phyloP scores from a whole-genome alignment of 2,797 vertebrate species.

The Babyrousa celebensis region DNA sequence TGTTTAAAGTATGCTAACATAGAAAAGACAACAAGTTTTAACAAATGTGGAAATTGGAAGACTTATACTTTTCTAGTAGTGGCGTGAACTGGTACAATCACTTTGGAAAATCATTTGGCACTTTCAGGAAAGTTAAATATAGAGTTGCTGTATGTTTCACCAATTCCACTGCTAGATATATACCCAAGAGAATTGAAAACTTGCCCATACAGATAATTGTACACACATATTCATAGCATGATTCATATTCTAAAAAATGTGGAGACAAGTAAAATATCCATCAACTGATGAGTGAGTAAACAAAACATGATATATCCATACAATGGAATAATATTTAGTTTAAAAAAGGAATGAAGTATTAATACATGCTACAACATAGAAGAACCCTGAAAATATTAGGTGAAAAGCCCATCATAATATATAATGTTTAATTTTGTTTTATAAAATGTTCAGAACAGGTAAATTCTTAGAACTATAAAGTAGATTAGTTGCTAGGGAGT shows the following conservation, averaged over 20 bases:
- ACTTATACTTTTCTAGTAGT: not conserved
- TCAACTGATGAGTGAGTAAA: not conserved
- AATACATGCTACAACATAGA: not conserved
- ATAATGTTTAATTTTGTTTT: conserved; percentile 2
- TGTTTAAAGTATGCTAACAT: conserved; percentile 1
- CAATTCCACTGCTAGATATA: not conserved
- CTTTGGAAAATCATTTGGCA: conserved; percentile 1
- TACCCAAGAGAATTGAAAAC: not conserved
- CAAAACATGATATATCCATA: not conserved
- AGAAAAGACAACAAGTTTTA: not conserved
- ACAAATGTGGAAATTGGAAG: not conserved
- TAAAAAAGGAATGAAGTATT: not conserved
- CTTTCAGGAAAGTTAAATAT: not conserved
- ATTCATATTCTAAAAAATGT: not conserved
- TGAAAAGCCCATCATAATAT: not conserved
- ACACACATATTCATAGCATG: conserved; percentile 7
- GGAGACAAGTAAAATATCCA: not conserved
- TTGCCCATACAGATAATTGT: not conserved
- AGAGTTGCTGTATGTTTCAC: not conserved
- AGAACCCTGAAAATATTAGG: not conserved
- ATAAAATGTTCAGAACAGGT: not conserved
- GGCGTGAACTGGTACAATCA: not conserved
- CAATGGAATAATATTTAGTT: not conserved
- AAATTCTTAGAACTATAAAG: not conserved
- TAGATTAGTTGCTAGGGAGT: not conserved